Base-by-base conservation (phyloP, 2,113 vertebrate species). In the Bufo bufo region DNA sequence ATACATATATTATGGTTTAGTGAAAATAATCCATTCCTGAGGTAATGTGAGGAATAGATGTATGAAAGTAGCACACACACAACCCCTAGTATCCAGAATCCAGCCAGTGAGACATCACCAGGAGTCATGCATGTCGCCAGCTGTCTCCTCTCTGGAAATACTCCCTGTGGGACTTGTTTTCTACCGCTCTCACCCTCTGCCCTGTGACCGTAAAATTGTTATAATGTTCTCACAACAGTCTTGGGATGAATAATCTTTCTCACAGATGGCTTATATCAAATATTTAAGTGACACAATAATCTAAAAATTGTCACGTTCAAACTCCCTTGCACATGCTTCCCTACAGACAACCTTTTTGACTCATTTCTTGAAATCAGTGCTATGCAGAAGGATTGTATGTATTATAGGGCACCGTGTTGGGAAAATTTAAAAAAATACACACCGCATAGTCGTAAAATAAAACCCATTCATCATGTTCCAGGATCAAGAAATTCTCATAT, bases 221-320 rank as follows among this genome's bases (percentile, higher is more conserved):
- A 77, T 77, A 88, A 82, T 83, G 80, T 88, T 88, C 87, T 88
- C 87, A 88, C 87, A 88, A 88, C 72, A 88, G 56, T 88, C 71
- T 77, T 83, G 87, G 86, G 78, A 87, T 82, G 86, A 43, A 82
- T 71, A 16, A 84, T 83, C 49, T 63, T 77, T 75, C 72, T 83
- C 80, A 84, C 87, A 88, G 87, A 88, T 88, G 87, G 87, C 2
- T 84, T 84, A 13, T 59, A 65, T 83, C 59, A 88, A 77, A 72
- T 45, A 83, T 82, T 72, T 69, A 45, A 66, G 71, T 66, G 71
- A 83, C 71, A 52, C n/a, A 50, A 83, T 20, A 77, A 77, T 88
- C 80, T 65, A 49, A 49, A 75, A 77, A 75, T 11, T 65, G 80
- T 88, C 80, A 88, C 87, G 80, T 88, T 77, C 56, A 69, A 23